Conservation (phyloP, 1,140 invertebrate species). For the Drosophila pandora region DNA sequence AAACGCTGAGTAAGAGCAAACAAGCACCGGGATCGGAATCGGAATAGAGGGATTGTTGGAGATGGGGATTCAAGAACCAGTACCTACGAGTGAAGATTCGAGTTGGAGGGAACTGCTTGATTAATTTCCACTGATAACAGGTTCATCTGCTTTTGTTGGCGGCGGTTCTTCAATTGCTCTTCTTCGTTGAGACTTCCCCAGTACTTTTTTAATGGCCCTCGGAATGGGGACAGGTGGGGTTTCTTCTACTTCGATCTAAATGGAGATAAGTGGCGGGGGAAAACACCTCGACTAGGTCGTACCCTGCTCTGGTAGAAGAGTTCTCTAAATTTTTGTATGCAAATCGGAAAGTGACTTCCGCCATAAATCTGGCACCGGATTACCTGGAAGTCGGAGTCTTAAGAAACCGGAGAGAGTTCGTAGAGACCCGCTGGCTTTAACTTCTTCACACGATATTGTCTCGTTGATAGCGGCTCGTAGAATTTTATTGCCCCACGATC, state of each 20-base stretch:
- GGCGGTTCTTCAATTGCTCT: slow-evolving; percentile 75
- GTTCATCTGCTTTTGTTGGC: slow-evolving; percentile 81
- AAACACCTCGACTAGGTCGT: slow-evolving; percentile 28
- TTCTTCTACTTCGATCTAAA: slow-evolving; percentile 28
- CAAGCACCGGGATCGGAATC: slow-evolving; percentile 51
- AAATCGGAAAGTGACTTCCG: slow-evolving; percentile 46
- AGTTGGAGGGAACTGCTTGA: slow-evolving; percentile 59
- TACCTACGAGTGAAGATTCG: slow-evolving; percentile 22
- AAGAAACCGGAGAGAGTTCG: slow-evolving; percentile 10
- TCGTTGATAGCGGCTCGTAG: slow-evolving; percentile 65
- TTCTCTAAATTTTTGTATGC: slow-evolving; percentile 20
- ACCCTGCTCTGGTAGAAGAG: slow-evolving; percentile 8
- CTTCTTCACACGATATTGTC: slow-evolving; percentile 75
- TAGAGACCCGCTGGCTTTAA: slow-evolving; percentile 32
- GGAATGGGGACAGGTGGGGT: slow-evolving; percentile 34
- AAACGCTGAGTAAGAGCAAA: slow-evolving; percentile 79
- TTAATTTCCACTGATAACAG: slow-evolving; percentile 83
- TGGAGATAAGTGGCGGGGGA: slow-evolving; percentile 22
- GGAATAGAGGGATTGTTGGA: slow-evolving; percentile 4
- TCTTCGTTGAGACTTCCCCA: slow-evolving; percentile 44
- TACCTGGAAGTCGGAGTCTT: neutral
- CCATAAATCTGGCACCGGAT: slow-evolving; percentile 35
- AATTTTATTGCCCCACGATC: slow-evolving; percentile 80
- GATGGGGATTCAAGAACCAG: slow-evolving; percentile 1
- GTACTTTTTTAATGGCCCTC: slow-evolving; percentile 40